These are phyloP conservation scores for Rhopalosiphum nymphaeae DNA, from an alignment of 2,888 invertebrate species.

Conservation along the genomic window DNA sequence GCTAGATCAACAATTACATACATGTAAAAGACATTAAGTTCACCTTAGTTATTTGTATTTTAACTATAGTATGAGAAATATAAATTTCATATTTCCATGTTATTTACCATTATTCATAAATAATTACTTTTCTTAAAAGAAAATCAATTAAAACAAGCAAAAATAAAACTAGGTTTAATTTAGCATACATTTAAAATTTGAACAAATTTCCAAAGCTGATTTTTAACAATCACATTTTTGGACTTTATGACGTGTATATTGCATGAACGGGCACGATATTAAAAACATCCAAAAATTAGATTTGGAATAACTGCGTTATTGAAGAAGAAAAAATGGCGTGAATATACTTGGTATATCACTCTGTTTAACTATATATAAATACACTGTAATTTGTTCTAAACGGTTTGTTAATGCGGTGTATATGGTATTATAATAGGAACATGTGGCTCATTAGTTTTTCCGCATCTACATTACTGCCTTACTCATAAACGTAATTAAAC, in stretches of 20 bases:
- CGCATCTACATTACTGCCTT: neutral
- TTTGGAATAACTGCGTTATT: neutral
- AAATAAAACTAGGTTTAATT: neutral
- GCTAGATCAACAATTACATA: no score
- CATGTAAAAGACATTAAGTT: neutral
- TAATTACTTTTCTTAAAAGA: neutral
- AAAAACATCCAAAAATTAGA: neutral
- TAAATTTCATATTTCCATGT: neutral
- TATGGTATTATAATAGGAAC: neutral
- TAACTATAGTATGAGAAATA: neutral
- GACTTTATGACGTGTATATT: no score
- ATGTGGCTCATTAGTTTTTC: neutral
- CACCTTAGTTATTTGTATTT: neutral
- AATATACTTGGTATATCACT: neutral
- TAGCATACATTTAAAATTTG: neutral
- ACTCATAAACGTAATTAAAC: neutral
- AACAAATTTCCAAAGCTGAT: neutral
- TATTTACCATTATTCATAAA: neutral
- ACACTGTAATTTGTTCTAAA: neutral
- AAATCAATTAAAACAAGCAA: neutral
- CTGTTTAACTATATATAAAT: neutral
- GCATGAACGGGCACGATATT: no score
- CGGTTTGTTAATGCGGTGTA: neutral
- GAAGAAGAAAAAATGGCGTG: neutral
- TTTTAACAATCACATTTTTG: neutral